Evolutionary conservation across 2,888 invertebrate species (phyloP).

Genomic region (Zaprionus lineosus): DNA sequence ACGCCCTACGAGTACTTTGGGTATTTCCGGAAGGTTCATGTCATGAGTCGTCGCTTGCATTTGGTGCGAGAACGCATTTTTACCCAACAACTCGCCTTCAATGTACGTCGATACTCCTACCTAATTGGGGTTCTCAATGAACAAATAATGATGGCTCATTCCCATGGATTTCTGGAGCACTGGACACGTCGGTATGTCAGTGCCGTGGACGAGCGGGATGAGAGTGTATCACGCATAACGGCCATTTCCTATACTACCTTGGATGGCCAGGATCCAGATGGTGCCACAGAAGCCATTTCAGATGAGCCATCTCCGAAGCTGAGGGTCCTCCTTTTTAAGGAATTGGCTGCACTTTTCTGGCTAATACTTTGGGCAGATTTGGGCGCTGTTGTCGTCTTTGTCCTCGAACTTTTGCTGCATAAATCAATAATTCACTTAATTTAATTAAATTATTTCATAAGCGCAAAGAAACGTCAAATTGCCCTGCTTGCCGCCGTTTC

Average conservation of each 20-base stretch:
- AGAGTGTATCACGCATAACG: conserved; percentile 44
- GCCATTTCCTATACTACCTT: conserved; percentile 33
- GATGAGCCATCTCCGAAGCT: conserved; percentile 9
- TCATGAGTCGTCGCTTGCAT: conserved; percentile 58
- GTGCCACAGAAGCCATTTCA: conserved; percentile 1
- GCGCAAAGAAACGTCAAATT: conserved; percentile 34
- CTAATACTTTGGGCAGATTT: conserved; percentile 62
- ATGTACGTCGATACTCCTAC: conserved; percentile 67
- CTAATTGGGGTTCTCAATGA: conserved; percentile 57
- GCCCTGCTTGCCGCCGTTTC: not conserved
- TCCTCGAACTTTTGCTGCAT: conserved; percentile 45
- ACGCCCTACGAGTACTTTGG: conserved; percentile 76
- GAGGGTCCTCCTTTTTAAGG: conserved; percentile 56
- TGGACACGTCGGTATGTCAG: conserved; percentile 62
- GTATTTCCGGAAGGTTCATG: conserved; percentile 61
- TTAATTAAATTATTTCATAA: conserved; percentile 72
- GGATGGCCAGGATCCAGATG: conserved; percentile 35
- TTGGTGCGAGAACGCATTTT: conserved; percentile 69
- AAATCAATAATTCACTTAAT: conserved; percentile 56
- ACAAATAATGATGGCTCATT: conserved; percentile 55
- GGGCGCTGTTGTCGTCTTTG: conserved; percentile 44
- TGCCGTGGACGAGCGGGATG: conserved; percentile 56
- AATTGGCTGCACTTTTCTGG: conserved; percentile 66
- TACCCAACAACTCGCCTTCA: conserved; percentile 70
- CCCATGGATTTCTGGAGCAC: conserved; percentile 63